Percentiles rank a stretch among this genome's conserved stretches.
phyloP scores from a whole-genome alignment of 2,113 vertebrate genomes.

The Lophotis ruficrista region DNA sequence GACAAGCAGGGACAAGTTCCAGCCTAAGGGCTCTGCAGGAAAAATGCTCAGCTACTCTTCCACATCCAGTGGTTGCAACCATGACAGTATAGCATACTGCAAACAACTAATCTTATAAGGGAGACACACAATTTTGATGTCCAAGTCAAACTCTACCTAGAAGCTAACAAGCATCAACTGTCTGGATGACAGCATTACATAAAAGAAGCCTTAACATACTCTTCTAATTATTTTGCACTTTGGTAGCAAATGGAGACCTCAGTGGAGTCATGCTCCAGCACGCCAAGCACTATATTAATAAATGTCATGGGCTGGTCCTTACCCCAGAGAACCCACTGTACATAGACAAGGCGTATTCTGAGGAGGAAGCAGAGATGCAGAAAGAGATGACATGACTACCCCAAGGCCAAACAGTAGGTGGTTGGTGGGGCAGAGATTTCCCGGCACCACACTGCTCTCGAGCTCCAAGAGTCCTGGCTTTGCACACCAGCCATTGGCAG shows the following conservation, averaged over 20 bases:
- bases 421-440: not conserved
- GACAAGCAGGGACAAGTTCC: not conserved
- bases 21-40: not conserved
- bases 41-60: not conserved
- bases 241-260: not conserved
- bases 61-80: not conserved
- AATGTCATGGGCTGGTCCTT: slow-evolving; percentile 8
- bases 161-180: not conserved
- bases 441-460: not conserved
- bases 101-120: not conserved
- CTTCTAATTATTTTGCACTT: slow-evolving; percentile 15
- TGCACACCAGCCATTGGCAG: not conserved
- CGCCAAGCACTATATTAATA: not conserved
- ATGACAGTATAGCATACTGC: not conserved
- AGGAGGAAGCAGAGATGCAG: not conserved
- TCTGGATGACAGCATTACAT: not conserved
- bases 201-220: not conserved
- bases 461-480: not conserved
- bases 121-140: not conserved
- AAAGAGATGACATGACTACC: not conserved
- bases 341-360: not conserved
- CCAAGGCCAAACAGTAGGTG: slow-evolving; percentile 1
- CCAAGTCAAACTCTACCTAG: not conserved
- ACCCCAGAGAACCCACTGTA: not conserved
- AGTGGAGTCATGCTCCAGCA: not conserved